Conservation (phyloP, 30 jellyfish, hydroid and myxozoan species). For the Aurelia coerulea region DNA sequence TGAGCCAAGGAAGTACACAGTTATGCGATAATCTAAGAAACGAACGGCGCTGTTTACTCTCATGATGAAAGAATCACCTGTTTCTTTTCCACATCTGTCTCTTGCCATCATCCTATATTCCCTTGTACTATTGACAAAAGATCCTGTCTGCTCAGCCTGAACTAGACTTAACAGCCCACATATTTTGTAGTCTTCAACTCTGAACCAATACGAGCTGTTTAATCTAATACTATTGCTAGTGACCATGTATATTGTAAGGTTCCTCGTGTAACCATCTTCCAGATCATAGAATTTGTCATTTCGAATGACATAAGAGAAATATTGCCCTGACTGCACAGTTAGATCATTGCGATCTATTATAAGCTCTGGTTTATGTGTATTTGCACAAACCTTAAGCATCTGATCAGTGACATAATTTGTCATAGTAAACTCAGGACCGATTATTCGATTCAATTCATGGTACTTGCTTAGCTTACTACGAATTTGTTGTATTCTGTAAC, state of each 20-base stretch:
- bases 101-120: constrained; percentile 72
- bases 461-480: constrained; percentile 6
- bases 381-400: constrained; percentile 30
- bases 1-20: constrained; percentile 21
- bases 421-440: constrained; percentile 30
- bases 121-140: not conserved
- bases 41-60: constrained; percentile 13
- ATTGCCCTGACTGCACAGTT: constrained; percentile 60
- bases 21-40: constrained; percentile 18
- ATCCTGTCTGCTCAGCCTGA: not conserved
- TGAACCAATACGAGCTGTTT: constrained; percentile 61
- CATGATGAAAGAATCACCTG: constrained; percentile 53
- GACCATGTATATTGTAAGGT: constrained; percentile 52
- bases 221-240: not conserved
- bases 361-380: constrained; percentile 55
- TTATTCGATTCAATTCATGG: not conserved
- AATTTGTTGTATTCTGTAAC: constrained; percentile 38
- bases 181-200: constrained; percentile 32
- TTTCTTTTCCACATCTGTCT: constrained; percentile 81
- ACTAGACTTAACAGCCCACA: constrained; percentile 73
- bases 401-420: constrained; percentile 20
- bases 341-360: constrained; percentile 45
- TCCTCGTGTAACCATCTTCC: constrained; percentile 94
- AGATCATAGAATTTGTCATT: constrained; percentile 76
- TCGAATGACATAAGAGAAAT: constrained; percentile 56